phyloP scores from a whole-genome alignment of 1,140 invertebrate genomes.

The Neodiprion fabricii region DNA sequence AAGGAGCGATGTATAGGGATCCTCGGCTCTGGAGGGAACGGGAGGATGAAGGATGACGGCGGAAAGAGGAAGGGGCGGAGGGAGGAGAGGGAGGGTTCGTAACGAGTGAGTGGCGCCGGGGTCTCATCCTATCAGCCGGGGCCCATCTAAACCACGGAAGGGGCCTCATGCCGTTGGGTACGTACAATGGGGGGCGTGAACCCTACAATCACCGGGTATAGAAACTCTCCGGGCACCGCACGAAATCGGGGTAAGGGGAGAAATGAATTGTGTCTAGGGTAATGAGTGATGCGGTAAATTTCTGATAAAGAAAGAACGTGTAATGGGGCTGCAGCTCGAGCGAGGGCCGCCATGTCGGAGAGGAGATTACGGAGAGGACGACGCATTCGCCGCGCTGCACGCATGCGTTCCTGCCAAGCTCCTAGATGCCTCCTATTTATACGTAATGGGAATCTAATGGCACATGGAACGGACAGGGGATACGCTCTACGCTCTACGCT shows the following conservation, averaged over 20 bases:
- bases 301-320: slow-evolving; percentile 11
- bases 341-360: background rate
- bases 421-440: too few species aligned
- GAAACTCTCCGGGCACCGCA: slow-evolving; percentile 1
- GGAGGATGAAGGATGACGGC: background rate
- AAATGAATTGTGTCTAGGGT: slow-evolving; percentile 17
- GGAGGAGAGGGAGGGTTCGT: background rate
- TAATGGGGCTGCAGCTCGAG: background rate
- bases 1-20: background rate
- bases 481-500: too few species aligned
- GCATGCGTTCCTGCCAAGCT: background rate
- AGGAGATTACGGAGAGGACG: background rate
- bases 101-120: slow-evolving; percentile 12
- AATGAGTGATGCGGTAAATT: slow-evolving; percentile 16
- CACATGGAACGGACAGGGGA: too few species aligned
- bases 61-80: background rate
- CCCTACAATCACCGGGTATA: slow-evolving; percentile 12
- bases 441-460: too few species aligned
- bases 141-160: slow-evolving; percentile 2
- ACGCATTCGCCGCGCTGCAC: background rate
- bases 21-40: background rate
- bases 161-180: background rate
- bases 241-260: background rate
- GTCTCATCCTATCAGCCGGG: slow-evolving; percentile 10
- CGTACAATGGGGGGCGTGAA: slow-evolving; percentile 14